Evolutionary conservation across 2,113 vertebrate genomes (phyloP).

Genomic region (Macaca fascicularis): DNA sequence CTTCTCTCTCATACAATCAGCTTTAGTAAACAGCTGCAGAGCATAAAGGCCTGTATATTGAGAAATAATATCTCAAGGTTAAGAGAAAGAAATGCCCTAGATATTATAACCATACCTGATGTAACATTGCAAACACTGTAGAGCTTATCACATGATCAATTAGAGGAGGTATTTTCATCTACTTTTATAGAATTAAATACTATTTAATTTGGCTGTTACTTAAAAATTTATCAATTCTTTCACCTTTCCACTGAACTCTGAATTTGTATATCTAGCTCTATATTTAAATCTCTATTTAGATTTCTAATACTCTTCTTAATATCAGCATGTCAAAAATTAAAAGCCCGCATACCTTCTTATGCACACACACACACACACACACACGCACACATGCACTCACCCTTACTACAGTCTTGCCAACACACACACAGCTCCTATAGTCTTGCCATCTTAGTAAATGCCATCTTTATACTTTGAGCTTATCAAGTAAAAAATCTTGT

Average conservation of each 20-base stretch:
- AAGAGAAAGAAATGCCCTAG: not conserved
- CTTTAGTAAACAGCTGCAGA: constrained; percentile 1
- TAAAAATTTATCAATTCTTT: not conserved
- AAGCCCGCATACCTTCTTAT: not conserved
- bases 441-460: not conserved
- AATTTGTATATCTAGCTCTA: not conserved
- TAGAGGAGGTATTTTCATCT: not conserved
- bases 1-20: not conserved
- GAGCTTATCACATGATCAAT: not conserved
- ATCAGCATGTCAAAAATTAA: not conserved
- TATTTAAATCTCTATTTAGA: not conserved
- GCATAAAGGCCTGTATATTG: not conserved
- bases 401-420: accelerated
- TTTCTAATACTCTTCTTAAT: not conserved
- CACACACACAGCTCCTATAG: not conserved
- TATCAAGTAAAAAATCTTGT: not conserved
- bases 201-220: not conserved
- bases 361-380: not conserved
- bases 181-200: not conserved
- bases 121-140: not conserved
- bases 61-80: not conserved
- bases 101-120: not conserved
- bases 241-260: not conserved
- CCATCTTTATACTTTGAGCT: not conserved
- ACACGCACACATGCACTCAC: not conserved